Evolutionary conservation across 2,113 vertebrate genomes (phyloP).

Genomic region (Grallaria varia): DNA sequence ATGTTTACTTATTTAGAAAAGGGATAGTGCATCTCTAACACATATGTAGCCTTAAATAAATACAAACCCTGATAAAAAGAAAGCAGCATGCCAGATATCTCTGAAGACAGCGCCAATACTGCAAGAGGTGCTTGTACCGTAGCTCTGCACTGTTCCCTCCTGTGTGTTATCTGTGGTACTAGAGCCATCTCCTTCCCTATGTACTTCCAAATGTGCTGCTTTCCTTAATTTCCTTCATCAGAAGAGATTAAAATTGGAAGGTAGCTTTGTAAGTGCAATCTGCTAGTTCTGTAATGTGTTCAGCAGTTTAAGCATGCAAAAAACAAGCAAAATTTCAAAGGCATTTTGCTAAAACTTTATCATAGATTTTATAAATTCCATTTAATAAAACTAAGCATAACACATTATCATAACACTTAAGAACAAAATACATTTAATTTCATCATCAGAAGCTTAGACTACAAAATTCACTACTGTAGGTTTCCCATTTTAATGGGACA

Average conservation of each 20-base stretch:
- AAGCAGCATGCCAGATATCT: conserved; percentile 94
- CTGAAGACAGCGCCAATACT: conserved; percentile 91
- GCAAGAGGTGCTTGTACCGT: conserved; percentile 80
- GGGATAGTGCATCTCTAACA: conserved; percentile 64
- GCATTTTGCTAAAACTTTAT: background rate
- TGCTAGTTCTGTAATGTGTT: conserved; percentile 18
- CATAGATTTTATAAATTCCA: background rate
- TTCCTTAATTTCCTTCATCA: conserved; percentile 98
- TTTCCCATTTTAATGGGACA: background rate
- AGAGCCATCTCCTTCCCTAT: conserved; percentile 98
- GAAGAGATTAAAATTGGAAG: conserved; percentile 83
- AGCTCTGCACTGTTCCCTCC: conserved; percentile 87
- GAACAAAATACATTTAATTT: background rate
- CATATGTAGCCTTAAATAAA: conserved; percentile 71
- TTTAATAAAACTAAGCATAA: background rate
- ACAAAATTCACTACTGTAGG: background rate
- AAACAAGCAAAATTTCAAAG: conserved; percentile 33
- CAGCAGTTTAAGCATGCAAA: conserved; percentile 61
- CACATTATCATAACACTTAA: background rate
- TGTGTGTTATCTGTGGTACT: conserved; percentile 98
- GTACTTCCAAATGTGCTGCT: conserved; percentile 96
- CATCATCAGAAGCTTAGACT: background rate
- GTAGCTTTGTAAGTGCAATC: conserved; percentile 66
- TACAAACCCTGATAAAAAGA: conserved; percentile 99
- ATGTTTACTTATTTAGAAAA: conserved; percentile 61